Evolutionary conservation across 2,113 vertebrate genomes (phyloP).

Genomic region (zebrafish (Danio rerio)): GRCz12tu NC_133189.1:55781001-55781500

Average conservation of each 20-base stretch:
- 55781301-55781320: constrained; percentile 57
- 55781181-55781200: constrained; percentile 65
- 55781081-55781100: neutral
- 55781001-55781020: constrained; percentile 74
- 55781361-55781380: constrained; percentile 62
- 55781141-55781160: constrained; percentile 55
- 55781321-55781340: constrained; percentile 62
- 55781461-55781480: constrained; percentile 73
- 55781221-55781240: constrained; percentile 46
- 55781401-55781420: constrained; percentile 69
- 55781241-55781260: constrained; percentile 36
- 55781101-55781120: constrained; percentile 47
- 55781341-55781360: constrained; percentile 72
- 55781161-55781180: constrained; percentile 59
- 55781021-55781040: constrained; percentile 63
- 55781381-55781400: constrained; percentile 65
- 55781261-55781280: constrained; percentile 27
- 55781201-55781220: constrained; percentile 54
- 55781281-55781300: constrained; percentile 43
- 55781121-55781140: constrained; percentile 1
- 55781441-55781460: constrained; percentile 68
- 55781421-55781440: constrained; percentile 68
- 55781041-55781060: constrained; percentile 27
- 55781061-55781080: neutral
- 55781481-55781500: constrained; percentile 67